Evolutionary conservation across 2,113 vertebrate species (phyloP).

Genomic region (Antennarius striatus): DNA sequence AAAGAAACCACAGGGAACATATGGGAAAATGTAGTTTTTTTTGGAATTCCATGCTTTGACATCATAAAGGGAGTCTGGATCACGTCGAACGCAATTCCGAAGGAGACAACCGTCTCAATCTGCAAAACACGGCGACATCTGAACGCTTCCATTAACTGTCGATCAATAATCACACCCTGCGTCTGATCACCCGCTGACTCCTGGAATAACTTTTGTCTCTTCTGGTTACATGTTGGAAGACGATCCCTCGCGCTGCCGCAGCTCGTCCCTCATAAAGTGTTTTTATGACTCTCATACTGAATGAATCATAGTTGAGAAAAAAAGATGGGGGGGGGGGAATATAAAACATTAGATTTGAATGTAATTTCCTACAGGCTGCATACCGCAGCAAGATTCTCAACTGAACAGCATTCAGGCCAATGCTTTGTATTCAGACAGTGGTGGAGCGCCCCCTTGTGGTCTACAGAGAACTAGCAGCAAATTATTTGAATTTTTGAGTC

Average conservation of each 20-base stretch:
- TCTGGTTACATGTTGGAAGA: constrained; percentile 53
- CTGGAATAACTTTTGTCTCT: constrained; percentile 47
- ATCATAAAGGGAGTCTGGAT: constrained; percentile 66
- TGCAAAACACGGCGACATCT: constrained; percentile 31
- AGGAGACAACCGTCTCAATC: constrained; percentile 44
- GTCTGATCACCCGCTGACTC: constrained; percentile 43
- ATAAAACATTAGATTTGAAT: constrained; percentile 34
- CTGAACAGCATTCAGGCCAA: constrained; percentile 55
- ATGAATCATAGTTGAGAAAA: constrained; percentile 47
- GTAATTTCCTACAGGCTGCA: constrained; percentile 56
- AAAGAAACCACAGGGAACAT: constrained; percentile 75
- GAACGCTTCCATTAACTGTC: constrained; percentile 32
- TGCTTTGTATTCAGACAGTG: not conserved
- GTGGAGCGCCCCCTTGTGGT: constrained; percentile 53
- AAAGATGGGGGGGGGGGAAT: too few species aligned
- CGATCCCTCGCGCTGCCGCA: constrained; percentile 21
- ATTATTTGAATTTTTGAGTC: not conserved
- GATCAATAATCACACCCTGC: constrained; percentile 32
- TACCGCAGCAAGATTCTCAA: constrained; percentile 44
- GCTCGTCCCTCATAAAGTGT: not conserved
- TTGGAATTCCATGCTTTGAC: constrained; percentile 59
- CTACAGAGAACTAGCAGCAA: not conserved
- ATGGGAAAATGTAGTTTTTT: constrained; percentile 47
- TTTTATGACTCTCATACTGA: constrained; percentile 47
- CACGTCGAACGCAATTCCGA: constrained; percentile 34